Evolutionary conservation across 2,888 invertebrate species (phyloP).

Genomic region (Incurvaria masculella): DNA sequence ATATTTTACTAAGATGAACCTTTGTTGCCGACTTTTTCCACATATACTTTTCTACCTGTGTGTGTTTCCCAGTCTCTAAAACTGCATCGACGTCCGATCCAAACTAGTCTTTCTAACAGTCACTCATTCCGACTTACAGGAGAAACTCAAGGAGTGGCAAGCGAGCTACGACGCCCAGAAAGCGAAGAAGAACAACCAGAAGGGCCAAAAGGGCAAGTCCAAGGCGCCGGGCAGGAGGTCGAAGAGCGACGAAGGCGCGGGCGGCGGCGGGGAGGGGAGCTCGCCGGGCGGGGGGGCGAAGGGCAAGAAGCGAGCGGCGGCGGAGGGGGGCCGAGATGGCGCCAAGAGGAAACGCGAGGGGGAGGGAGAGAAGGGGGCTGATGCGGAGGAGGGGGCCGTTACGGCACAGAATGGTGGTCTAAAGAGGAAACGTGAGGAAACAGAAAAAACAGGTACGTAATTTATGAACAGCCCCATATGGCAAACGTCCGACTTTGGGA

Average conservation of each 20-base stretch:
- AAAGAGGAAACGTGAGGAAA: constrained; percentile 31
- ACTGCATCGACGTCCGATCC: too few species aligned
- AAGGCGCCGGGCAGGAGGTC: constrained; percentile 30
- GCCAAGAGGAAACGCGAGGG: constrained; percentile 13
- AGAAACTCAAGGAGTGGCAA: constrained; percentile 40
- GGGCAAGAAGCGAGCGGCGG: constrained; percentile 32
- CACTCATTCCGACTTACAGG: too few species aligned
- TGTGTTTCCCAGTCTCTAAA: too few species aligned
- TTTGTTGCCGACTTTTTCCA: too few species aligned
- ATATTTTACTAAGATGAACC: too few species aligned
- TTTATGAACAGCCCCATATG: too few species aligned
- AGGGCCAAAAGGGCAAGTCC: constrained; percentile 31
- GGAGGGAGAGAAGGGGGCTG: constrained; percentile 20
- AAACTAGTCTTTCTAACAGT: too few species aligned
- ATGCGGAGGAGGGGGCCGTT: constrained; percentile 19
- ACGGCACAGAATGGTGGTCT: constrained; percentile 22
- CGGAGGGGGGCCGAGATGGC: constrained; percentile 28
- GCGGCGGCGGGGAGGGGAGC: constrained; percentile 19
- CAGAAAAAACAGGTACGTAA: constrained; percentile 20
- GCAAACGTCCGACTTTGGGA: too few species aligned
- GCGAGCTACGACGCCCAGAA: constrained; percentile 43
- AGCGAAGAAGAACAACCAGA: constrained; percentile 36
- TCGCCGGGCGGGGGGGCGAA: constrained; percentile 27
- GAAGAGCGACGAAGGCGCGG: constrained; percentile 18
- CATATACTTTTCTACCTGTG: too few species aligned